These are phyloP conservation scores for Lycia hirtaria DNA, from an alignment of 2,888 invertebrate genomes.

Conservation along the genomic window DNA sequence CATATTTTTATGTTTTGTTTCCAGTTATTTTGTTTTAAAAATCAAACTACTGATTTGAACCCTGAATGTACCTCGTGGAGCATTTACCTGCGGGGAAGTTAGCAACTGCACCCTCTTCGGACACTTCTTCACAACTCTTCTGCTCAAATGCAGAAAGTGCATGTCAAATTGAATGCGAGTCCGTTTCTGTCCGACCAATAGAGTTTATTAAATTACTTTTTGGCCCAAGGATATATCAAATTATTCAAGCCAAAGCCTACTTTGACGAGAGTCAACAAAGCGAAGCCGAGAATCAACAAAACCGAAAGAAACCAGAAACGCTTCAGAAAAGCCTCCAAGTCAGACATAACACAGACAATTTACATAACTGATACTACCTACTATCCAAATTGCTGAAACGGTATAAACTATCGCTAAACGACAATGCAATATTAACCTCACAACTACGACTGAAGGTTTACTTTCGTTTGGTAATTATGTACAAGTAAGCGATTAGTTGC, in stretches of 20 bases:
- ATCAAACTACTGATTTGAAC: no score
- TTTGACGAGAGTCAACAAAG: neutral
- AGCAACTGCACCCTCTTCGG: no score
- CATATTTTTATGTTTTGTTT: no score
- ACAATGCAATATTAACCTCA: constrained; percentile 7
- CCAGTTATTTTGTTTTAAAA: no score
- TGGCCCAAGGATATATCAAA: neutral
- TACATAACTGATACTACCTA: constrained; percentile 52
- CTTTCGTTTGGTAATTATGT: neutral
- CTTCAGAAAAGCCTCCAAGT: constrained; percentile 7
- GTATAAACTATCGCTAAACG: constrained; percentile 7
- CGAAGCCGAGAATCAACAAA: neutral
- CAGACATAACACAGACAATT: constrained; percentile 51
- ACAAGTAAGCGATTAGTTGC: constrained; percentile 9
- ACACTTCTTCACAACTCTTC: no score
- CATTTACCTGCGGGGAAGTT: no score
- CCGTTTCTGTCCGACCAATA: no score
- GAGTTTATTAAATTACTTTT: no score
- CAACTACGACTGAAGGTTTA: neutral
- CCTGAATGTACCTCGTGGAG: no score
- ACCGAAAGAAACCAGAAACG: constrained; percentile 1
- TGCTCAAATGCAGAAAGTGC: no score
- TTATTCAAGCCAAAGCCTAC: neutral
- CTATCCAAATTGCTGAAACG: constrained; percentile 18
- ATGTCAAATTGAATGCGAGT: no score